These are phyloP conservation scores for Shinisaurus crocodilurus DNA, from an alignment of 2,113 vertebrate genomes.

Conservation along the genomic window DNA sequence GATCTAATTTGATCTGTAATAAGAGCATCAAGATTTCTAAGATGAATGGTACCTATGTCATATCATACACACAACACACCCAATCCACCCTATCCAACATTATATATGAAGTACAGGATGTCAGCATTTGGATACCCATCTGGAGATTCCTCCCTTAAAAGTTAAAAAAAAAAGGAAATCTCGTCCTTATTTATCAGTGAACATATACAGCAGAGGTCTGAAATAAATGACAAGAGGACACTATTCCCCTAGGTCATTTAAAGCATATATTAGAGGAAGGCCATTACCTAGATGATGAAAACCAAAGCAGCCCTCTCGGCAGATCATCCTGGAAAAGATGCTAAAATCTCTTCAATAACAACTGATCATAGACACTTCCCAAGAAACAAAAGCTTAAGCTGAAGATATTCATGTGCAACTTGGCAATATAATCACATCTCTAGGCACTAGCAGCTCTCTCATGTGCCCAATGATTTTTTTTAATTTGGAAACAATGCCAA, in stretches of 20 bases:
- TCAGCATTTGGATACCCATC: not conserved
- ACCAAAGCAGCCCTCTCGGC: constrained; percentile 1
- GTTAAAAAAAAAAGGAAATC: constrained; percentile 41
- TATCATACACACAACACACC: not conserved
- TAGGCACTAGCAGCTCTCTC: constrained; percentile 7
- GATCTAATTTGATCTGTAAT: constrained; percentile 5
- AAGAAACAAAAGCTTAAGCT: constrained; percentile 42
- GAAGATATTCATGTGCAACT: constrained; percentile 14
- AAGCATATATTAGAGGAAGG: constrained; percentile 24
- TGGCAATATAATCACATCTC: constrained; percentile 19
- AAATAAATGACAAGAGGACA: constrained; percentile 31
- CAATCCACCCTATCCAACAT: not conserved
- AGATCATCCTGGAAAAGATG: constrained; percentile 35
- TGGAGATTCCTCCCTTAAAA: constrained; percentile 16
- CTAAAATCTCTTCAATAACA: constrained; percentile 47
- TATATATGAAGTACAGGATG: not conserved
- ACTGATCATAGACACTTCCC: constrained; percentile 16
- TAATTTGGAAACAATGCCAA: constrained; percentile 28
- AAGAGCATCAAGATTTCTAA: constrained; percentile 1
- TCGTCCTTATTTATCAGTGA: constrained; percentile 32
- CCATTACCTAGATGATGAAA: constrained; percentile 18
- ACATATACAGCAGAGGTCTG: not conserved
- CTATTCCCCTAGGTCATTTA: not conserved
- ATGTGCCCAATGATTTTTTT: constrained; percentile 7
- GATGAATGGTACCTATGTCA: constrained; percentile 7